Evolutionary conservation across 2,113 vertebrate genomes (phyloP).

Genomic region (Phalacrocorax aristotelis): DNA sequence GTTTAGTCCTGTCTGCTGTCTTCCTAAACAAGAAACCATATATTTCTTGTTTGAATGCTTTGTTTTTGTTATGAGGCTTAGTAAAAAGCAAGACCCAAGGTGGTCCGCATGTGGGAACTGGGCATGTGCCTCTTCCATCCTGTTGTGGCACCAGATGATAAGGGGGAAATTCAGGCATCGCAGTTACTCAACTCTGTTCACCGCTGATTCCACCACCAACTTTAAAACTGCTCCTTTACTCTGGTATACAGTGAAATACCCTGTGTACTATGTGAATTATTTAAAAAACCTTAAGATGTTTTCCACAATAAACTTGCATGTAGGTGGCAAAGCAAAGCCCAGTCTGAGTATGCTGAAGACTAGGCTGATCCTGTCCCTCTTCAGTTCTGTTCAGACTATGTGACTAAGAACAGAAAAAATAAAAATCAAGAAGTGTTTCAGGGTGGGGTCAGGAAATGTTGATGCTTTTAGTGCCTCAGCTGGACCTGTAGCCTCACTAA

Average conservation of each 20-base stretch:
- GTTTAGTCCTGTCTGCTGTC: neutral
- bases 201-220: neutral
- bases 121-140: rapidly evolving
- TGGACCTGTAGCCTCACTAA: neutral
- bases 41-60: neutral
- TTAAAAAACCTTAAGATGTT: neutral
- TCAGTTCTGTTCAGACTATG: neutral
- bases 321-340: neutral
- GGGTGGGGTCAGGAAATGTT: neutral
- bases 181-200: neutral
- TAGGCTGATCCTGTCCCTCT: neutral
- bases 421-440: neutral
- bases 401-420: neutral
- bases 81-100: neutral
- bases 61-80: neutral
- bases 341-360: neutral
- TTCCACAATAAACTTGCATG: neutral
- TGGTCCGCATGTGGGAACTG: neutral
- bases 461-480: neutral
- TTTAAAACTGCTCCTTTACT: neutral
- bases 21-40: neutral
- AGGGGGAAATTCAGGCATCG: neutral
- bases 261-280: neutral
- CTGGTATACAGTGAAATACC: neutral
- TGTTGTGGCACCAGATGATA: neutral